A percentile compares a stretch with the other conserved stretches of the same genome.
Conservation (phyloP, 2,888 invertebrate species). For the Dorcus parallelipipedus region DNA sequence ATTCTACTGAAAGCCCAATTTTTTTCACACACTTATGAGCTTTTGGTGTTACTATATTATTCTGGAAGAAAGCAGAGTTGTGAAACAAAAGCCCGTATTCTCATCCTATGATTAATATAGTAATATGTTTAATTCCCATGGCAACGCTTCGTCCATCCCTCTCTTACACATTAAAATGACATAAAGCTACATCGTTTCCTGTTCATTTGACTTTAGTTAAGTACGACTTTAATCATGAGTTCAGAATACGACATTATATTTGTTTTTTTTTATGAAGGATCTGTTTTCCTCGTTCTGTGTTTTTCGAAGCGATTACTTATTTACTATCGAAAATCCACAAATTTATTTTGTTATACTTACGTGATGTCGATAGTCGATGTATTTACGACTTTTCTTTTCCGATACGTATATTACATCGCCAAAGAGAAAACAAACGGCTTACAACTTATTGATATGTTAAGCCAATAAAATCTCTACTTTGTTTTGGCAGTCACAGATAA, state of each 20-base stretch:
- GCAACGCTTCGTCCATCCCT: too few species aligned
- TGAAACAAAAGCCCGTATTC: too few species aligned
- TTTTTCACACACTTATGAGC: not conserved
- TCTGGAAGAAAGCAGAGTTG: too few species aligned
- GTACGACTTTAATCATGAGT: too few species aligned
- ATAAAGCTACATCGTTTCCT: too few species aligned
- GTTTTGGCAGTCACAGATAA: too few species aligned
- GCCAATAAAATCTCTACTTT: not conserved
- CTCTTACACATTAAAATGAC: too few species aligned
- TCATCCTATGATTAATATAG: too few species aligned
- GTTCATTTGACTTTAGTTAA: too few species aligned
- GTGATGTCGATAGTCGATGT: slow-evolving; percentile 1
- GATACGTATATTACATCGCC: not conserved
- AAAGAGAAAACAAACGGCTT: slow-evolving; percentile 12
- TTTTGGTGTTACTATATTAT: too few species aligned
- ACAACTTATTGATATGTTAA: slow-evolving; percentile 17
- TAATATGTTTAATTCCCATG: too few species aligned
- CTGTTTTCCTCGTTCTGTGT: not conserved
- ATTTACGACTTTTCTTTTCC: not conserved
- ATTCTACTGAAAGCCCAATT: not conserved
- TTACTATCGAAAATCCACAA: slow-evolving; percentile 13
- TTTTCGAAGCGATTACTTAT: slow-evolving; percentile 6
- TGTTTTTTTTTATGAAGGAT: not conserved
- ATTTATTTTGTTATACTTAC: slow-evolving; percentile 11
- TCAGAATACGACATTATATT: too few species aligned